These are phyloP conservation scores for Varroa destructor DNA, from an alignment of 1,140 invertebrate genomes.

Conservation along the genomic window DNA sequence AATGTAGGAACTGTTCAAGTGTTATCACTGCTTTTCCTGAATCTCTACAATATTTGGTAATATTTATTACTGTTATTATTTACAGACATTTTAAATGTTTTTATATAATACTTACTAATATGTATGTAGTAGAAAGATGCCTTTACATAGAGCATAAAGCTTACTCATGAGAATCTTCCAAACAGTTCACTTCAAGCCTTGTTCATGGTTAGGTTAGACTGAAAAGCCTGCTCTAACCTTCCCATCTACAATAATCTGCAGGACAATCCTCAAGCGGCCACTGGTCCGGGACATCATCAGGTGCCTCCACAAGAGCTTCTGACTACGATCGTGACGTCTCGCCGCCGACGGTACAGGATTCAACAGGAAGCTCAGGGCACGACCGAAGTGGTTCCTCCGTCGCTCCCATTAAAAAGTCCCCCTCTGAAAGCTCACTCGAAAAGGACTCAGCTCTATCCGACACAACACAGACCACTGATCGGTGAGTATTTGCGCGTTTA, in stretches of 20 bases:
- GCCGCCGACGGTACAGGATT: constrained; percentile 16
- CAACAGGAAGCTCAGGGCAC: background rate
- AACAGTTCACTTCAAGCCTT: too few species aligned
- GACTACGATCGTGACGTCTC: constrained; percentile 24
- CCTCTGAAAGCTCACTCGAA: constrained; percentile 35
- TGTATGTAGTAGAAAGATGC: too few species aligned
- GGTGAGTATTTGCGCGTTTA: background rate
- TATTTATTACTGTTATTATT: too few species aligned
- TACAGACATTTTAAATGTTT: too few species aligned
- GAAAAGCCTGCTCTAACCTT: too few species aligned
- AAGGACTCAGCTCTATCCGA: constrained; percentile 37
- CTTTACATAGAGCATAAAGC: too few species aligned
- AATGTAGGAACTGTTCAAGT: too few species aligned
- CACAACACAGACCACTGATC: constrained; percentile 26
- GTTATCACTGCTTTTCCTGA: too few species aligned
- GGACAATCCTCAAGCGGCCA: constrained; percentile 24
- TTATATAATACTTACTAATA: too few species aligned
- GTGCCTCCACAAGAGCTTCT: constrained; percentile 20
- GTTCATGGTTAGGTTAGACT: too few species aligned
- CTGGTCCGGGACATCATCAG: constrained; percentile 24
- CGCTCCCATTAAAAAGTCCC: constrained; percentile 5
- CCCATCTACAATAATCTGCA: background rate
- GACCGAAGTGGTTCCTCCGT: constrained; percentile 15
- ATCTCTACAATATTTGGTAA: too few species aligned
- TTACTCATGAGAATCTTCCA: too few species aligned